A percentile compares a stretch with the other conserved stretches of the same genome.
phyloP scores from a whole-genome alignment of 2,888 invertebrate genomes.

The Stenodema calcarata region DNA sequence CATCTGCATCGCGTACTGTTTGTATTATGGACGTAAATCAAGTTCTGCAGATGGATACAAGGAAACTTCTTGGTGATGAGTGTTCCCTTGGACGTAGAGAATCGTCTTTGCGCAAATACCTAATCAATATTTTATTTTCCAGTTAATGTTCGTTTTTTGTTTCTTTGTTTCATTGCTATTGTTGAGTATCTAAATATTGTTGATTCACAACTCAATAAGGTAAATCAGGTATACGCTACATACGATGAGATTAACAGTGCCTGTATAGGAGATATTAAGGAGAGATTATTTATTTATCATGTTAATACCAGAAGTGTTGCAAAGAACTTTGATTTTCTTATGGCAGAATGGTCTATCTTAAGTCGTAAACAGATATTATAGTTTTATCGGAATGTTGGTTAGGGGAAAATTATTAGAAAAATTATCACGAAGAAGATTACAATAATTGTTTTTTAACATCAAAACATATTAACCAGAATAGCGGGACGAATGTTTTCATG shows the following conservation, averaged over 20 bases:
- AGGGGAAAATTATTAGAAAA: neutral
- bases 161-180: too few relatives aligned
- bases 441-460: neutral
- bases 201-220: neutral
- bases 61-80: neutral
- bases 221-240: neutral
- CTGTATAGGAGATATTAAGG: neutral
- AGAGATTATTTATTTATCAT: conserved; percentile 1
- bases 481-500: neutral
- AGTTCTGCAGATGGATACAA: neutral
- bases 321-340: neutral
- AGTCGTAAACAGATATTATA: neutral
- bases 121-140: too few relatives aligned
- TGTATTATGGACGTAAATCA: neutral
- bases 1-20: neutral
- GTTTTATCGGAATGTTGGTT: neutral
- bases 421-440: neutral
- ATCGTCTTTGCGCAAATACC: too few relatives aligned
- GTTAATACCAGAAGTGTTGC: neutral
- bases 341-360: neutral
- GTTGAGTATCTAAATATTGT: neutral
- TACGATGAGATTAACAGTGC: neutral
- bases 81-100: neutral
- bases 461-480: conserved; percentile 18
- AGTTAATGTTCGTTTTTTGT: too few relatives aligned